Percentiles rank a stretch among this genome's conserved stretches.
These are phyloP conservation scores for Ianthella basta DNA, from an alignment of 37 sponge, comb jelly and placozoan species.

Conservation along the genomic window DNA sequence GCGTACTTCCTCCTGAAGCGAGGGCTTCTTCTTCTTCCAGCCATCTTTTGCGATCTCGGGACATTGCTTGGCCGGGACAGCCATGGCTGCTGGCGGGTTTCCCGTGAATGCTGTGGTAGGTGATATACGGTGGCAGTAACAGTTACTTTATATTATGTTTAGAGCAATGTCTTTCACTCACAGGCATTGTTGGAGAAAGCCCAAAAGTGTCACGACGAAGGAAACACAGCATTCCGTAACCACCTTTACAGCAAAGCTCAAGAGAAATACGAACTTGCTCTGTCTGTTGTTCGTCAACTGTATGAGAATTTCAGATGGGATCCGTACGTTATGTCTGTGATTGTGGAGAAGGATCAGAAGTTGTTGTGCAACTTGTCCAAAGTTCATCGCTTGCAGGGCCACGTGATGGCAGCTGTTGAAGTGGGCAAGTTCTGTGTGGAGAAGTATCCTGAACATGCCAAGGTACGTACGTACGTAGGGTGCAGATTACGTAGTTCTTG, in stretches of 20 bases:
- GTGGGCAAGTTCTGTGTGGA: not conserved
- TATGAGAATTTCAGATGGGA: not conserved
- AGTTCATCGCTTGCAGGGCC: not conserved
- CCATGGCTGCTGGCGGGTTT: too few species aligned
- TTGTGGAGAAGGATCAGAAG: conserved; percentile 6
- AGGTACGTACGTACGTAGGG: not conserved
- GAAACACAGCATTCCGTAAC: not conserved
- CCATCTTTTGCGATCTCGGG: too few species aligned
- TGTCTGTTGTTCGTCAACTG: not conserved
- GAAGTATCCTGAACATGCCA: conserved; percentile 1
- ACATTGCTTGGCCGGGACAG: too few species aligned
- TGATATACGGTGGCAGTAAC: too few species aligned
- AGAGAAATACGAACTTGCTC: not conserved
- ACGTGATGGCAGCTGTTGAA: not conserved
- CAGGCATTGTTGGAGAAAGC: not conserved
- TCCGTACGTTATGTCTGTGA: not conserved
- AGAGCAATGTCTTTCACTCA: too few species aligned
- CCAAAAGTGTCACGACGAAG: not conserved
- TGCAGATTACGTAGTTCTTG: not conserved
- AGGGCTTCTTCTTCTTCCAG: too few species aligned
- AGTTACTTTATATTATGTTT: too few species aligned
- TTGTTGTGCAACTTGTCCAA: not conserved
- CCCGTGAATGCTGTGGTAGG: too few species aligned
- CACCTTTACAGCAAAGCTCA: not conserved
- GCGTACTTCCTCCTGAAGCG: too few species aligned